Conservation (phyloP, 2,797 vertebrate genomes). For the Discoglossus pictus region DNA sequence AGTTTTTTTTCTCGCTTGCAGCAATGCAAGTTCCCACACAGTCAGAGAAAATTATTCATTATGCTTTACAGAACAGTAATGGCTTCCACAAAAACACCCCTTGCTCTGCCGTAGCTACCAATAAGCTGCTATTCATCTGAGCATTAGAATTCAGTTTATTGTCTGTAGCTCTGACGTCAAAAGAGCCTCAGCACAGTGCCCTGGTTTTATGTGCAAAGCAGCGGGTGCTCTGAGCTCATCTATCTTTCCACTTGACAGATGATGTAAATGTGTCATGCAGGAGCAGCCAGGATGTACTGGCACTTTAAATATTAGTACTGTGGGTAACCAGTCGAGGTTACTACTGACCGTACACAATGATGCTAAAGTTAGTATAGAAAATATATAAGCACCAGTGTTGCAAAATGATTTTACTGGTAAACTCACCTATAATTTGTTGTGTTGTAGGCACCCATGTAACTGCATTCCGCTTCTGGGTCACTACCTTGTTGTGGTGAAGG, state of each 20-base stretch:
- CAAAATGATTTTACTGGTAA: too few species aligned
- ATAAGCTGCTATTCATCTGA: constrained; percentile 45
- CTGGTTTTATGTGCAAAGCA: constrained; percentile 13
- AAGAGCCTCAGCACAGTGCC: constrained; percentile 30
- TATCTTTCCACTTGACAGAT: constrained; percentile 35
- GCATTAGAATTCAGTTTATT: constrained; percentile 47
- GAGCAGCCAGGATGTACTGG: not conserved
- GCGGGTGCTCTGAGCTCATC: constrained; percentile 38
- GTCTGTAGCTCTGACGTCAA: constrained; percentile 43
- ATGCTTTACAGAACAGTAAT: constrained; percentile 40
- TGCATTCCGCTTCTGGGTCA: too few species aligned
- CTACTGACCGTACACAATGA: too few species aligned
- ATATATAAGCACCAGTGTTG: too few species aligned
- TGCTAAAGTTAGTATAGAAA: too few species aligned
- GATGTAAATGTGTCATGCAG: constrained; percentile 27
- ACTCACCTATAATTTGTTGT: too few species aligned
- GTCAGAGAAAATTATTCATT: constrained; percentile 47
- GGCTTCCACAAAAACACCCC: constrained; percentile 39
- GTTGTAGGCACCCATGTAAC: too few species aligned
- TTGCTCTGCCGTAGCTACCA: constrained; percentile 27
- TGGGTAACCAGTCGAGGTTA: too few species aligned
- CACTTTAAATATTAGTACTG: not conserved
- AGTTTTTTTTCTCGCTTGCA: constrained; percentile 33
- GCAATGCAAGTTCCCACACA: constrained; percentile 50
- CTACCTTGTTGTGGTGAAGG: too few species aligned